A percentile compares a stretch with the other conserved stretches of the same genome.
These are phyloP conservation scores for Orchesella flavescens DNA, from an alignment of 2,888 invertebrate genomes.

Conservation along the genomic window DNA sequence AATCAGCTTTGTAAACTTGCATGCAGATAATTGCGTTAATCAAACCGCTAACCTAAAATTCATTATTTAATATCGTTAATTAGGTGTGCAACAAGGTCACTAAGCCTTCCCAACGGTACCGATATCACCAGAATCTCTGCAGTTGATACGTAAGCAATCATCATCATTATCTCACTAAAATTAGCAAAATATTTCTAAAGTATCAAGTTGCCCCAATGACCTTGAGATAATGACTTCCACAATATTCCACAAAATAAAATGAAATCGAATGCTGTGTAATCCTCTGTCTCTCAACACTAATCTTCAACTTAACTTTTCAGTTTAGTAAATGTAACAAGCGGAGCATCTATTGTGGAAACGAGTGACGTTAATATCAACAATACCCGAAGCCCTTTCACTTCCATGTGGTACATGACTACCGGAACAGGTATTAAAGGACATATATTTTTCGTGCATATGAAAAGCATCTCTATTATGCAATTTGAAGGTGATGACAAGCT, in stretches of 20 bases:
- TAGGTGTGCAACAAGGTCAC: conserved; percentile 50
- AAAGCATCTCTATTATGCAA: no score
- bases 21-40: neutral
- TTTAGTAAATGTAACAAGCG: conserved; percentile 39
- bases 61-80: neutral
- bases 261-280: no score
- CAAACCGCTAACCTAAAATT: neutral
- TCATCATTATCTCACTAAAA: neutral
- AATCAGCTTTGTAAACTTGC: neutral
- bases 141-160: conserved; percentile 37
- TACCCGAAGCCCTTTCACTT: conserved; percentile 47
- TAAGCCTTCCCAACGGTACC: conserved; percentile 43
- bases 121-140: conserved; percentile 29
- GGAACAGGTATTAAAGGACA: conserved; percentile 24
- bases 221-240: neutral
- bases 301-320: conserved; percentile 34
- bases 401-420: conserved; percentile 50
- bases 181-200: neutral
- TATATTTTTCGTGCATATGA: no score
- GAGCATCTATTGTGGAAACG: conserved; percentile 14
- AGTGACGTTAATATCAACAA: conserved; percentile 28
- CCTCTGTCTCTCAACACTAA: no score
- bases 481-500: no score
- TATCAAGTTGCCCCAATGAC: conserved; percentile 8
- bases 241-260: no score